Percentiles rank a stretch among this genome's conserved stretches.
These are phyloP conservation scores for Leptodirus hochenwartii DNA, from an alignment of 2,888 invertebrate genomes.

Conservation along the genomic window DNA sequence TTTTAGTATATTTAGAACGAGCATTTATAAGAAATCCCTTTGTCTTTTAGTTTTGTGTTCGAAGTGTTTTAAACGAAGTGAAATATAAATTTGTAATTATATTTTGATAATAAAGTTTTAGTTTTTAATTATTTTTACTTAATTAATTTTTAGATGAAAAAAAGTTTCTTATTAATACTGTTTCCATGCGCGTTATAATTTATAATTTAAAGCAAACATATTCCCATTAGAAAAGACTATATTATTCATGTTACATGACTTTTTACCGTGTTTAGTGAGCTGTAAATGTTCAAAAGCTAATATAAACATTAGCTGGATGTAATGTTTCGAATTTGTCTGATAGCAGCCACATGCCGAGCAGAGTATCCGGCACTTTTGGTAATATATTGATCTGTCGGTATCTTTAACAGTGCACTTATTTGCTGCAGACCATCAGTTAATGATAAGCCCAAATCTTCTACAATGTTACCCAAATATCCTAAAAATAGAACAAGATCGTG, in stretches of 20 bases:
- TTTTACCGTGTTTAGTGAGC: not conserved
- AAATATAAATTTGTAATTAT: too few relatives aligned
- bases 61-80: too few relatives aligned
- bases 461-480: slow-evolving; percentile 67
- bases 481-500: slow-evolving; percentile 15
- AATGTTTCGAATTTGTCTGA: slow-evolving; percentile 60
- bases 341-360: slow-evolving; percentile 51
- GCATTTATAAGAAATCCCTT: too few relatives aligned
- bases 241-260: slow-evolving; percentile 4
- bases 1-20: too few relatives aligned
- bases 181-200: too few relatives aligned
- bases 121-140: too few relatives aligned
- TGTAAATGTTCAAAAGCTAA: not conserved
- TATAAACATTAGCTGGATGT: slow-evolving; percentile 21
- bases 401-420: slow-evolving; percentile 45
- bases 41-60: too few relatives aligned
- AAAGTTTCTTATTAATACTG: too few relatives aligned
- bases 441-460: slow-evolving; percentile 61
- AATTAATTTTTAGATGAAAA: too few relatives aligned
- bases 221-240: too few relatives aligned
- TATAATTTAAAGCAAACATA: too few relatives aligned
- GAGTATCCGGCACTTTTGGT: slow-evolving; percentile 45
- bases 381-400: slow-evolving; percentile 48
- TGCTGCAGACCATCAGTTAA: slow-evolving; percentile 51
- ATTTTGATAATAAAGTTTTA: too few relatives aligned